Evolutionary conservation across 1,140 invertebrate genomes (phyloP).

Genomic region (Cyclina sinensis): DNA sequence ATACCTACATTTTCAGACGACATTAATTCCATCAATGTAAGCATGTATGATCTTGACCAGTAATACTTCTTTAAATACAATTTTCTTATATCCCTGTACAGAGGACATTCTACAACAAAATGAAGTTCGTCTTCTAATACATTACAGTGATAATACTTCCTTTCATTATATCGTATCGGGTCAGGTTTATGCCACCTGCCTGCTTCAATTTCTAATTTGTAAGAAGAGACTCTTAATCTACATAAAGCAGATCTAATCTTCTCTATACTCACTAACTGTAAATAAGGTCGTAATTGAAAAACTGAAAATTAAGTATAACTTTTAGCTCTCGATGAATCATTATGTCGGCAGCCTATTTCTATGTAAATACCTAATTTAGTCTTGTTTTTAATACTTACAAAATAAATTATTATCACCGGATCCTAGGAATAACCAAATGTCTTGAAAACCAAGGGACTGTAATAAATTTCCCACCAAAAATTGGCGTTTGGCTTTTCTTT

Average conservation of each 20-base stretch:
- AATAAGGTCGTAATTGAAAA: not conserved
- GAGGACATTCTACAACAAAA: conserved; percentile 50
- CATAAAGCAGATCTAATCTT: conserved; percentile 5
- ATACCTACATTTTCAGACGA: not conserved
- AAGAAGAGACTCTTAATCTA: conserved; percentile 23
- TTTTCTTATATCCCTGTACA: conserved; percentile 11
- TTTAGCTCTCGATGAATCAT: not conserved
- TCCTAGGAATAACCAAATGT: conserved; percentile 27
- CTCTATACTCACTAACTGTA: conserved; percentile 5
- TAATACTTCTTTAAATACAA: conserved; percentile 1
- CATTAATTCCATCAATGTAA: conserved; percentile 18
- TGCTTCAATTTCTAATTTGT: conserved; percentile 42
- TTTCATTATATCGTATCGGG: not conserved
- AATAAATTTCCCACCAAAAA: conserved; percentile 47
- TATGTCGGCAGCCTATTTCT: conserved; percentile 12
- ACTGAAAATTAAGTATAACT: not conserved
- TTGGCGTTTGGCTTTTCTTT: no score
- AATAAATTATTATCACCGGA: not conserved
- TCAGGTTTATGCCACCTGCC: conserved; percentile 21
- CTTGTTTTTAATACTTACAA: not conserved
- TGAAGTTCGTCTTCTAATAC: conserved; percentile 39
- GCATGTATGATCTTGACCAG: not conserved
- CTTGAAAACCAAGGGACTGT: not conserved
- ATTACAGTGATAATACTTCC: conserved; percentile 19
- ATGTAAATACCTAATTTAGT: not conserved